Evolutionary conservation across 2,888 invertebrate genomes (phyloP), one percentile per base, ranked within the genome.

Genomic region (Rotaria socialis): DNA sequence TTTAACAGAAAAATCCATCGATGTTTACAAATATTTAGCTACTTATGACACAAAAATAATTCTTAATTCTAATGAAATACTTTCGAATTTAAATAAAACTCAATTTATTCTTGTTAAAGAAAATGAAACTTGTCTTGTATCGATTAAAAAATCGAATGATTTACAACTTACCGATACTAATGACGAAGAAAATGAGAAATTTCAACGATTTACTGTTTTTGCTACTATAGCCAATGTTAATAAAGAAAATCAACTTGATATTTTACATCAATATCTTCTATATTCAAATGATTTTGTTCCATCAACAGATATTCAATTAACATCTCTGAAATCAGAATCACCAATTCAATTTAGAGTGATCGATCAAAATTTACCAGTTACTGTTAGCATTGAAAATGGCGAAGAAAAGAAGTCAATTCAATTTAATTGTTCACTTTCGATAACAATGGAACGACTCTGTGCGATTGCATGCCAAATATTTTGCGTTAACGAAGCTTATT

Each of bases 91-190:
- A 24, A 80, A 80, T 47, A 11, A 43, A 24, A 80, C 11, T 2
- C 22, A 24, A 47, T 80, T 80, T 80, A 24, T n/a, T 47, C 80
- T 80, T 47, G 10, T 24, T 11, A 80, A 80, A 80, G 80, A 80
- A 43, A 80, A 80, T 80, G 80, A 80, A 80, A 80, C 80, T 24
- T 80, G 80, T 47, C n/a, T 47, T 47, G 80, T 80, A 47, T 24
- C 22, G 4, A 43, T 80, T 47, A 43, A 24, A 6, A 80, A 14
- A 67, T 16, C 16, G 19, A 19, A 67, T 35, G 3, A 67, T 22
- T 35, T 14, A 27, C n/a, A 52, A 10, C 52, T 14, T 14, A 16
- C 2, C 2, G 2, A 52, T 52, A 52, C 4, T 27, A 2, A 22
- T 27, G 8, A 27, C 10, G 43, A 47, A 6, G 75, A 41, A 11